Conservation (phyloP, 2,888 invertebrate species). For the Aleiodes testaceus region DNA sequence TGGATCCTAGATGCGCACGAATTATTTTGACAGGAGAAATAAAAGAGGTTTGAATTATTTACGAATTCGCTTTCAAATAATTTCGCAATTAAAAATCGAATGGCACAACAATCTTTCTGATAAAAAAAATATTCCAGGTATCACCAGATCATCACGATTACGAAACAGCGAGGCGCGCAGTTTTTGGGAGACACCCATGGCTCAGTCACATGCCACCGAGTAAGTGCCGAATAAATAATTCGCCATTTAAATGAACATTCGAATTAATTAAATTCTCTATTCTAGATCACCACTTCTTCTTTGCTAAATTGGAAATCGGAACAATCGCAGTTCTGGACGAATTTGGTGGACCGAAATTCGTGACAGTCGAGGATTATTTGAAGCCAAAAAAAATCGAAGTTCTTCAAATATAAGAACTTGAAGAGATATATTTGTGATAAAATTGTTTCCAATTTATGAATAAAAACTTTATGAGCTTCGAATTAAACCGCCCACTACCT, state of each 20-base stretch:
- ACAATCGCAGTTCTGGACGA: constrained; percentile 85
- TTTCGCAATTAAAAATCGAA: neutral
- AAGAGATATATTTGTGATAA: too few relatives aligned
- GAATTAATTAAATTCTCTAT: constrained; percentile 55
- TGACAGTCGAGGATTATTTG: constrained; percentile 78
- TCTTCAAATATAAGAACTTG: too few relatives aligned
- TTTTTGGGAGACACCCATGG: constrained; percentile 82
- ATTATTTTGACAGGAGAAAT: constrained; percentile 81
- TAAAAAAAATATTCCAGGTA: constrained; percentile 70
- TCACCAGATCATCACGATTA: constrained; percentile 76
- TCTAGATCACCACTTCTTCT: constrained; percentile 86
- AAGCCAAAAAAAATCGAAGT: neutral
- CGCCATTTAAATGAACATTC: too few relatives aligned
- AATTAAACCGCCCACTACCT: too few relatives aligned
- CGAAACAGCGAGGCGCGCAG: constrained; percentile 75
- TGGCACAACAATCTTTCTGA: neutral
- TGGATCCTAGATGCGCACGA: constrained; percentile 85
- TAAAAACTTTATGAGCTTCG: too few relatives aligned
- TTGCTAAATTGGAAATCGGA: constrained; percentile 83
- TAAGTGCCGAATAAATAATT: constrained; percentile 63
- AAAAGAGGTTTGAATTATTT: constrained; percentile 74
- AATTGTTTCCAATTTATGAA: too few relatives aligned
- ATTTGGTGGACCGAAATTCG: constrained; percentile 86
- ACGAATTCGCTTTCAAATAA: too few relatives aligned
- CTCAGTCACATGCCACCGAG: constrained; percentile 81